Evolutionary conservation across 2,797 vertebrate species (phyloP).

Genomic region (Gambusia yucatana): DNA sequence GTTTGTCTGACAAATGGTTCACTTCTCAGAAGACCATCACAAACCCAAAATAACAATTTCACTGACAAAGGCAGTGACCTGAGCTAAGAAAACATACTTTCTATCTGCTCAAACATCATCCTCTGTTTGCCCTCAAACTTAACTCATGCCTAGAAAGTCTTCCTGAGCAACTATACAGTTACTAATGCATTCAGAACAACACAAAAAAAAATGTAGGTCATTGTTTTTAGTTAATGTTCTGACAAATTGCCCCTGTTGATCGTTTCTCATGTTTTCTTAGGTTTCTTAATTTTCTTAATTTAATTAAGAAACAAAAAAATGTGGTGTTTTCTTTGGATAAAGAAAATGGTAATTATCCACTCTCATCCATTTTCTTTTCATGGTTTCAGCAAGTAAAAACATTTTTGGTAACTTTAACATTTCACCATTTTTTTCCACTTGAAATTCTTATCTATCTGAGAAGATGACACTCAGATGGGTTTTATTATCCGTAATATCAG

Average conservation of each 20-base stretch:
- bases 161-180: not conserved
- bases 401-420: not conserved
- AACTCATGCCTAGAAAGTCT: not conserved
- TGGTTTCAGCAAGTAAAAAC: not conserved
- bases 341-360: not conserved
- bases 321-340: too few relatives aligned
- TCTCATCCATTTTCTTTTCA: not conserved
- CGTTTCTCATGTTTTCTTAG: not conserved
- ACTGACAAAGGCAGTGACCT: slow-evolving; percentile 8
- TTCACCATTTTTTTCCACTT: not conserved
- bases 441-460: slow-evolving; percentile 13
- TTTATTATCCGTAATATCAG: slow-evolving; percentile 30
- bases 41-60: slow-evolving; percentile 37
- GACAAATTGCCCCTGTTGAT: not conserved
- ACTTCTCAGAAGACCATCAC: slow-evolving; percentile 32
- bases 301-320: too few relatives aligned
- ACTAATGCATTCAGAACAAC: not conserved
- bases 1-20: slow-evolving; percentile 57
- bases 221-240: not conserved
- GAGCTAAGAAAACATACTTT: not conserved
- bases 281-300: not conserved
- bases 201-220: not conserved
- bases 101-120: not conserved
- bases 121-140: not conserved
- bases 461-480: slow-evolving; percentile 25